Evolutionary conservation across 2,888 invertebrate genomes (phyloP), one percentile per base, ranked within the genome.

Genomic region (Venustoraphidia nigricollis): DNA sequence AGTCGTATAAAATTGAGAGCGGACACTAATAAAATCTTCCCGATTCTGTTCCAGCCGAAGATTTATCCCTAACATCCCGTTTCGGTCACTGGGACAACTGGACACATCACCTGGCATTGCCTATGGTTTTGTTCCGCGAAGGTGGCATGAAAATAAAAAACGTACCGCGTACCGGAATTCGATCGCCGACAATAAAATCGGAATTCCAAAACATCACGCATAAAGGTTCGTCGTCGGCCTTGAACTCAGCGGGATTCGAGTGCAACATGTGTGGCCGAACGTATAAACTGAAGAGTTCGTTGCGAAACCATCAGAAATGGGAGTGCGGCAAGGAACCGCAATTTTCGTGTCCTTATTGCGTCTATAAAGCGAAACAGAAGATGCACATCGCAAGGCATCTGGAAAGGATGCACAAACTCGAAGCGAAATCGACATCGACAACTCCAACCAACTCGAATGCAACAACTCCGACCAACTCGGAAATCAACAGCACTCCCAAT

Each of bases 251-350:
- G 54, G 72, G 76, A 61, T 85, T 84, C 73, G 76, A 79, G 50
- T 87, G 87, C 67, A 79, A 83, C 48, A 84, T 84, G 60, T 90
- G 90, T 68, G 87, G 86, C 52, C 76, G 89, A 55, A 79, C 84
- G 53, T 90, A 90, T 70, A 89, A 89, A 66, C 75, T 89, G 56
- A 89, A 89, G 69, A 87, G 87, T 57, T 88, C 88, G 51, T 69
- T 86, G 59, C 75, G 85, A 52, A 85, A 86, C 66, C 86, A 86
- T 63, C 83, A 84, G 71, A 85, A 85, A 66, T 86, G 85, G 85
- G 86, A 86, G 67, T 86, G 85, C 66, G 84, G 85, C 61, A 86
- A 86, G 65, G 85, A 86, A 66, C 86, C 85, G 14, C 84, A 84
- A 66, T 86, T 85, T 66, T 81, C 81, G 62, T 88, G 88, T 65